Conservation (phyloP, 2,113 vertebrate species). For the Dasyprocta punctata region DNA sequence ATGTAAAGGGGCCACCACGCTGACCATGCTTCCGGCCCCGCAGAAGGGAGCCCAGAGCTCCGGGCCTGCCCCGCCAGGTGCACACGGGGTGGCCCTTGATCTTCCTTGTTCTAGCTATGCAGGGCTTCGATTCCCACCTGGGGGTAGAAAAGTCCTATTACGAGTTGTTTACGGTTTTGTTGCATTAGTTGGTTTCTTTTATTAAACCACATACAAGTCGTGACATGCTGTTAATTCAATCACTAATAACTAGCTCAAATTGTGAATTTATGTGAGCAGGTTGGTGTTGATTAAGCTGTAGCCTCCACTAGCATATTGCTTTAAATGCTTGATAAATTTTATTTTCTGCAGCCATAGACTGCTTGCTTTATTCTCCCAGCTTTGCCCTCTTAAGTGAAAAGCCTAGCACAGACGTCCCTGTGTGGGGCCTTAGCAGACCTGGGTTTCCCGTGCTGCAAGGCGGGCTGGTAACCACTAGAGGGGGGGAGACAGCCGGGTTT, state of each 20-base stretch:
- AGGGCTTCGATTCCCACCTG: neutral
- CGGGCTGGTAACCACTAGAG: slow-evolving; percentile 89
- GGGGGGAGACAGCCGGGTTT: slow-evolving; percentile 90
- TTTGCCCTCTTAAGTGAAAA: slow-evolving; percentile 70
- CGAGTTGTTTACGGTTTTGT: slow-evolving; percentile 74
- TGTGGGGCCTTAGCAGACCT: slow-evolving; percentile 80
- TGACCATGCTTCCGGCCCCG: fast-evolving
- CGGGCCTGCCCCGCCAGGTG: neutral
- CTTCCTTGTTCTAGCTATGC: slow-evolving; percentile 43
- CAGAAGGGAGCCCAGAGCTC: neutral
- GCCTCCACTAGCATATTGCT: slow-evolving; percentile 84
- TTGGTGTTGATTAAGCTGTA: slow-evolving; percentile 90
- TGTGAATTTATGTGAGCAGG: slow-evolving; percentile 87
- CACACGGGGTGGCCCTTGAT: neutral
- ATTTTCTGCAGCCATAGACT: slow-evolving; percentile 80
- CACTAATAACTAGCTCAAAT: slow-evolving; percentile 88
- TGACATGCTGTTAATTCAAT: slow-evolving; percentile 89
- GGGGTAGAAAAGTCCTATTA: neutral
- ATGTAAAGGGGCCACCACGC: neutral
- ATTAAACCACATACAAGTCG: slow-evolving; percentile 90
- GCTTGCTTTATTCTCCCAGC: slow-evolving; percentile 48
- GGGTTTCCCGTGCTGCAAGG: slow-evolving; percentile 84
- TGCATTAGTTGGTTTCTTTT: slow-evolving; percentile 81
- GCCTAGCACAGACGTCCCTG: slow-evolving; percentile 78
- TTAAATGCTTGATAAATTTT: slow-evolving; percentile 89